These are phyloP conservation scores for Xylota sylvarum DNA, from an alignment of 2,888 invertebrate species.

Conservation along the genomic window DNA sequence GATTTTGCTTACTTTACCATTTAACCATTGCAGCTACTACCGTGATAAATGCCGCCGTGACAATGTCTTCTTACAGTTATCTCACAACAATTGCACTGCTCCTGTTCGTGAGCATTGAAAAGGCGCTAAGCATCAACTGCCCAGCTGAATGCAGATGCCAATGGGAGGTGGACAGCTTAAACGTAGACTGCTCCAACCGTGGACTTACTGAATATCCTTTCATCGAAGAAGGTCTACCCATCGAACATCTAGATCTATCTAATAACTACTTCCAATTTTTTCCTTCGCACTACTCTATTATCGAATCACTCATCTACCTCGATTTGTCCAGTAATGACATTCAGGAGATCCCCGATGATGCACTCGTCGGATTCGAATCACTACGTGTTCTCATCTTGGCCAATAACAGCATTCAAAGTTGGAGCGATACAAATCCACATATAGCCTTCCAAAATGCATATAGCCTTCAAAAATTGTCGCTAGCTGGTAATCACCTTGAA, in stretches of 20 bases:
- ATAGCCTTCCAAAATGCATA: conserved; percentile 85
- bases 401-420: conserved; percentile 87
- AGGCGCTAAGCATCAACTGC: conserved; percentile 78
- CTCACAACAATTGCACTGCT: conserved; percentile 33
- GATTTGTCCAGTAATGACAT: conserved; percentile 87
- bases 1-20: too few species aligned
- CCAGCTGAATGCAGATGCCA: conserved; percentile 82
- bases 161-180: conserved; percentile 82
- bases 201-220: conserved; percentile 80
- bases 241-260: conserved; percentile 88
- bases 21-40: conserved; percentile 17
- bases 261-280: conserved; percentile 87
- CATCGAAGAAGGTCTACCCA: conserved; percentile 81
- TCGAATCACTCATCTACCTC: conserved; percentile 86
- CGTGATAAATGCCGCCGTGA: conserved; percentile 60
- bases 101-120: conserved; percentile 7
- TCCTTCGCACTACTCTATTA: conserved; percentile 85
- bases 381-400: conserved; percentile 88
- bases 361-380: conserved; percentile 86
- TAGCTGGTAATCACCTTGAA: conserved; percentile 88
- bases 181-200: conserved; percentile 81
- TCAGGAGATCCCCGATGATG: conserved; percentile 85
- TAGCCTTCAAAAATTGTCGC: conserved; percentile 87
- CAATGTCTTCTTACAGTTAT: conserved; percentile 35
- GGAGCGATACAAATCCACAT: conserved; percentile 87